Conservation (phyloP, 2,888 invertebrate genomes). For the Scaptomyza cyrtandrae region DNA sequence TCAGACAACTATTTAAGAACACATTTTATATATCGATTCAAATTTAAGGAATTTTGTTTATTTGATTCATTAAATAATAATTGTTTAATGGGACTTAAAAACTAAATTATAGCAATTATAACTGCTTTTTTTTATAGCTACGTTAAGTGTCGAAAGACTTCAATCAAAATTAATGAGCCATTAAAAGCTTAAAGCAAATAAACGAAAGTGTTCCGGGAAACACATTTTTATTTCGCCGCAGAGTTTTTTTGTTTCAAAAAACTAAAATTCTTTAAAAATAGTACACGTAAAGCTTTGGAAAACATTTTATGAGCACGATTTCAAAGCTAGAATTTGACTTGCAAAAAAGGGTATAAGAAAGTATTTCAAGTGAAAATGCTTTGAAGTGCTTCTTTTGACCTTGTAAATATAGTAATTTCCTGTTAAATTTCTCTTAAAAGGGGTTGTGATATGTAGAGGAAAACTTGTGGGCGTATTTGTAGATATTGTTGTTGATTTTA, state of each 20-base stretch:
- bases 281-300: too few relatives aligned
- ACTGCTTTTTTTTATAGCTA: background rate
- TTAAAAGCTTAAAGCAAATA: background rate
- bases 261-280: slow-evolving; percentile 1
- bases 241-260: background rate
- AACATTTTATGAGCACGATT: slow-evolving; percentile 5
- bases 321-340: slow-evolving; percentile 23
- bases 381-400: slow-evolving; percentile 5
- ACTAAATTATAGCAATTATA: slow-evolving; percentile 1
- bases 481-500: background rate
- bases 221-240: background rate
- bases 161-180: background rate
- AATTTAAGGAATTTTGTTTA: background rate
- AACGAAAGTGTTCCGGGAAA: background rate
- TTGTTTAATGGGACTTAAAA: background rate
- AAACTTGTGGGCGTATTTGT: slow-evolving; percentile 25
- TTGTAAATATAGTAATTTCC: slow-evolving; percentile 33
- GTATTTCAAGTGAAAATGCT: background rate
- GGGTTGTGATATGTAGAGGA: background rate
- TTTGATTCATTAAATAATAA: background rate
- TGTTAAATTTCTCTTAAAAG: slow-evolving; percentile 18
- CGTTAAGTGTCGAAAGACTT: background rate
- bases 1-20: background rate
- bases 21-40: background rate
- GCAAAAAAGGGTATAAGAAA: background rate